A percentile compares a stretch with the other conserved stretches of the same genome.
Evolutionary conservation across 1,140 invertebrate species (phyloP).

Genomic region (Calephelis virginiensis): DNA sequence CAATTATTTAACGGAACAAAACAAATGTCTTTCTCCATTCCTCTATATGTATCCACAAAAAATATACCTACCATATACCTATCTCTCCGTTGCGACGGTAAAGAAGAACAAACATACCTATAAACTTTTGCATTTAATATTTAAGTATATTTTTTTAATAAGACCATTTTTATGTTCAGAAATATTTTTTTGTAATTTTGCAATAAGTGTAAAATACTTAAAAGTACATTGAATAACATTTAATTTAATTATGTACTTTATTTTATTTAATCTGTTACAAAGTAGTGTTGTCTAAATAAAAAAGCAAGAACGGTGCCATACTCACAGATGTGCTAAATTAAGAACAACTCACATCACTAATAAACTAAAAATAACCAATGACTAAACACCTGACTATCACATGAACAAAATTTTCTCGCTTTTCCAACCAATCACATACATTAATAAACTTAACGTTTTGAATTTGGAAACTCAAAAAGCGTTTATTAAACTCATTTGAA

Average conservation of each 20-base stretch:
- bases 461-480: conserved; percentile 13
- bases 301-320: conserved; percentile 57
- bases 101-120: too few relatives aligned
- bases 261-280: neutral
- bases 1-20: too few relatives aligned
- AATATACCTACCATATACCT: too few relatives aligned
- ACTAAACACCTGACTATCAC: conserved; percentile 57
- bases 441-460: neutral
- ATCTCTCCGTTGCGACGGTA: too few relatives aligned
- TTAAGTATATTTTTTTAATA: too few relatives aligned
- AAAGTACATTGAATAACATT: too few relatives aligned
- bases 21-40: too few relatives aligned
- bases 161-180: too few relatives aligned
- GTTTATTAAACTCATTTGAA: conserved; percentile 1
- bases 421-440: conserved; percentile 8
- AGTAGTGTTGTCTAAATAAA: conserved; percentile 38
- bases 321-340: conserved; percentile 70
- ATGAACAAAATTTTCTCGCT: conserved; percentile 30
- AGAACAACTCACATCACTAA: conserved; percentile 63
- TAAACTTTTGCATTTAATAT: too few relatives aligned
- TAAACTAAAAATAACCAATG: conserved; percentile 71
- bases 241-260: neutral
- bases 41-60: too few relatives aligned
- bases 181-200: too few relatives aligned
- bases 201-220: too few relatives aligned